Evolutionary conservation across 2,888 invertebrate species (phyloP).

Genomic region (Euplagia quadripunctaria): DNA sequence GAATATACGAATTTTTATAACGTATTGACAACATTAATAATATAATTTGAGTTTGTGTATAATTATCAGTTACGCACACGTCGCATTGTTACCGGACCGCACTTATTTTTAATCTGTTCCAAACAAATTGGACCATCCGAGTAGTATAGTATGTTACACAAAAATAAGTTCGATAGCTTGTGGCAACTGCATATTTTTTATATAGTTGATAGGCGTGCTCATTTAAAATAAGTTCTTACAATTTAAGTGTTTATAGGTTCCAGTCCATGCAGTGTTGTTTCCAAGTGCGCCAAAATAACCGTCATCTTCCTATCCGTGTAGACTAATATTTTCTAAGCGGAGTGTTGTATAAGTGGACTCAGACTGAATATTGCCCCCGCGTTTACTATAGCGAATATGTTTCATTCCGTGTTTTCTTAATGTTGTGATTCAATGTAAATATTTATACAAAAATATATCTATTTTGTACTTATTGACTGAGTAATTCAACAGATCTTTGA

Average conservation of each 20-base stretch:
- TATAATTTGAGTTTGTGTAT: no score
- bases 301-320: constrained; percentile 37
- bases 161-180: no score
- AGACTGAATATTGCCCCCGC: constrained; percentile 56
- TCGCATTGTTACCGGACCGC: no score
- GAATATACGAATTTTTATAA: background rate
- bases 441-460: constrained; percentile 59
- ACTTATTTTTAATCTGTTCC: no score
- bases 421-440: constrained; percentile 77
- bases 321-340: constrained; percentile 40
- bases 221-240: background rate
- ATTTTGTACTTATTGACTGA: constrained; percentile 81
- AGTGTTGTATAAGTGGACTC: constrained; percentile 35
- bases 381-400: constrained; percentile 54
- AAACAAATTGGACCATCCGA: no score
- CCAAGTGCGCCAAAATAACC: constrained; percentile 30
- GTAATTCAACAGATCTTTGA: constrained; percentile 45
- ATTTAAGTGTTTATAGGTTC: background rate
- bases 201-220: background rate
- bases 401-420: constrained; percentile 72
- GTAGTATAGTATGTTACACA: no score
- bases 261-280: constrained; percentile 31
- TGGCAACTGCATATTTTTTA: no score
- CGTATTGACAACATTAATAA: no score
- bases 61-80: no score